Evolutionary conservation across 1,140 invertebrate species (phyloP), one percentile per base, ranked within the genome.

Genomic region (Drosophila suzukii): DNA sequence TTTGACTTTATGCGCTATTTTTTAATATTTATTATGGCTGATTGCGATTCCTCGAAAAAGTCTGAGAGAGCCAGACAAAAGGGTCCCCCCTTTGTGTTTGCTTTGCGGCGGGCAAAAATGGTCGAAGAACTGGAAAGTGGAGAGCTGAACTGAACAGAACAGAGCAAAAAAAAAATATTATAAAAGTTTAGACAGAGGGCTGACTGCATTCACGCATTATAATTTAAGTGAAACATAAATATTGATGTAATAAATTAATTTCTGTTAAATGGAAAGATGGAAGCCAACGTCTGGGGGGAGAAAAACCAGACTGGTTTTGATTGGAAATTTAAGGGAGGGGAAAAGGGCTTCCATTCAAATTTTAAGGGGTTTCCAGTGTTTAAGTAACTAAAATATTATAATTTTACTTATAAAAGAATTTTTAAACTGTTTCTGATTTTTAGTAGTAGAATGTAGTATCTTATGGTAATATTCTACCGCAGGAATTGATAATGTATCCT

Each of bases 191-290:
- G 75, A 67, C 57, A 75, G 67, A 49, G 66, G 79, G 57, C 75
- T 83, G 83, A 58, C 85, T 90, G 84, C 85, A 89, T 89, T 89
- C 84, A 89, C 84, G 84, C 84, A 89, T 89, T 89, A 81, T 90
- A 90, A 89, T 89, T 89, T 89, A 89, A 89, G 84, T 89, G 84
- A 90, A 89, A 89, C 84, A 89, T 89, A 89, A 89, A 89, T 89
- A 89, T 89, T 89, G 85, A 89, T 89, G 77, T 80, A 89, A 89
- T 89, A 89, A 89, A 89, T 89, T 89, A 89, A 89, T 89, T 89
- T 89, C 68, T 83, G 61, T 72, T 70, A 78, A 90, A 89, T 80
- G 75, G 76, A 88, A 88, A 73, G 71, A 61, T 68, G 51, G 65
- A 49, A 58, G 50, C 2, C 27, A 6, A 2, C 8, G 44, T n/a